phyloP scores from a whole-genome alignment of 1,140 invertebrate genomes.

The Yoshiicerus persimilis region DNA sequence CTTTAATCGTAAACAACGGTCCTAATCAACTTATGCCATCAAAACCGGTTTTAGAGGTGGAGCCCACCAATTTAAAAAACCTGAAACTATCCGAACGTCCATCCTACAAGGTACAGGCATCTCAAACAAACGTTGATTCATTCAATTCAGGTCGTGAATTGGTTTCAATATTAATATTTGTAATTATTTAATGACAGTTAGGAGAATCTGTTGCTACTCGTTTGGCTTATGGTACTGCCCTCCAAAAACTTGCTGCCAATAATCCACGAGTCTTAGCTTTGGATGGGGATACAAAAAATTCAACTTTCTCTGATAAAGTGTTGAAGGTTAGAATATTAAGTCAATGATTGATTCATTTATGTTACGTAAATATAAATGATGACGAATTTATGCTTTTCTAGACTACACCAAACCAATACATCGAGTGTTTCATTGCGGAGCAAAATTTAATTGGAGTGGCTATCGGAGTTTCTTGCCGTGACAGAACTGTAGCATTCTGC shows the following conservation, averaged over 20 bases:
- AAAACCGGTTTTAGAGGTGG: conserved; percentile 68
- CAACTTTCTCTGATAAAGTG: conserved; percentile 93
- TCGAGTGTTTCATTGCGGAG: conserved; percentile 99
- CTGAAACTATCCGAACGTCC: conserved; percentile 82
- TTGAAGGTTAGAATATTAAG: conserved; percentile 62
- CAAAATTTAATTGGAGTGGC: conserved; percentile 97
- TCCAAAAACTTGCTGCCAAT: conserved; percentile 81
- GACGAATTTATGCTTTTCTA: conserved; percentile 42
- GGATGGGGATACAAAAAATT: conserved; percentile 98
- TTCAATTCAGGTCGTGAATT: neutral
- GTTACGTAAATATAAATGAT: neutral
- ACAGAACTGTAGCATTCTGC: conserved; percentile 85
- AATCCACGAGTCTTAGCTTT: conserved; percentile 85
- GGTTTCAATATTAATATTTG: neutral
- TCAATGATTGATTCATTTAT: neutral
- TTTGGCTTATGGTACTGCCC: conserved; percentile 88
- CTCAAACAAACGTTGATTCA: neutral
- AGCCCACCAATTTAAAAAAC: conserved; percentile 70
- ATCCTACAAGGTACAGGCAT: conserved; percentile 66
- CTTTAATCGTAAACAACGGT: conserved; percentile 65
- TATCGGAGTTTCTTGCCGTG: conserved; percentile 85
- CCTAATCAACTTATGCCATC: conserved; percentile 62
- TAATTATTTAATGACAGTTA: conserved; percentile 41
- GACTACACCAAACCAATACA: conserved; percentile 70
- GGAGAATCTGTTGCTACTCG: conserved; percentile 86